Evolutionary conservation across 1,140 invertebrate species (phyloP), one percentile per base, ranked within the genome.

Genomic region (Pseudobourletiella spinata): DNA sequence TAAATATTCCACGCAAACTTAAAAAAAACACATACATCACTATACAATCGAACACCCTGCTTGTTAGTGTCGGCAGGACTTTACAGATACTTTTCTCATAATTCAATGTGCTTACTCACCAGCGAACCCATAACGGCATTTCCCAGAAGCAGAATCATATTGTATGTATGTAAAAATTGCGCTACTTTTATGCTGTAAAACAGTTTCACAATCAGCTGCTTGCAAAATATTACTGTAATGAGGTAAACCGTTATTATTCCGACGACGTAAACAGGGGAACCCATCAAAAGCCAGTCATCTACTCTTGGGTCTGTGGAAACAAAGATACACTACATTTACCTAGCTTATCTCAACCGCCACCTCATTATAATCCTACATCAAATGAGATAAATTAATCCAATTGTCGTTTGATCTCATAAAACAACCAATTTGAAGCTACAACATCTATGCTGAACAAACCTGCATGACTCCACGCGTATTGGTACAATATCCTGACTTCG

Each of bases 1-100:
- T 58, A 61, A 48, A 65, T 61, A 42, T 61, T 52, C 63, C 63
- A 65, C 11, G 52, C 26, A 26, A 61, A 57, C 52, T 60, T 25
- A 1, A 55, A 54, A 42, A 16, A 25, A 43, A 32, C 2, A 24
- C 42, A 35, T 30, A 30, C 22, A 48, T 15, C 44, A 48, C 18
- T 15, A 18, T 48, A 48, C n/a, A n/a, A n/a, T n/a, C n/a, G n/a
- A n/a, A n/a, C n/a, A n/a, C n/a, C n/a, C n/a, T n/a, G n/a, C n/a
- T n/a, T n/a, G n/a, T n/a, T n/a, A n/a, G n/a, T n/a, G n/a, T n/a
- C n/a, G n/a, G n/a, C n/a, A n/a, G n/a, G n/a, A n/a, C n/a, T n/a
- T n/a, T 39, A 39, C 35, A 39, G 35, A 39, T 39, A n/a, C n/a
- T n/a, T n/a, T n/a, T n/a, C n/a, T n/a, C n/a, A n/a, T n/a, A n/a